Evolutionary conservation across 2,113 vertebrate genomes (phyloP), one percentile per base, ranked within the genome.

Genomic region (Gavia stellata): DNA sequence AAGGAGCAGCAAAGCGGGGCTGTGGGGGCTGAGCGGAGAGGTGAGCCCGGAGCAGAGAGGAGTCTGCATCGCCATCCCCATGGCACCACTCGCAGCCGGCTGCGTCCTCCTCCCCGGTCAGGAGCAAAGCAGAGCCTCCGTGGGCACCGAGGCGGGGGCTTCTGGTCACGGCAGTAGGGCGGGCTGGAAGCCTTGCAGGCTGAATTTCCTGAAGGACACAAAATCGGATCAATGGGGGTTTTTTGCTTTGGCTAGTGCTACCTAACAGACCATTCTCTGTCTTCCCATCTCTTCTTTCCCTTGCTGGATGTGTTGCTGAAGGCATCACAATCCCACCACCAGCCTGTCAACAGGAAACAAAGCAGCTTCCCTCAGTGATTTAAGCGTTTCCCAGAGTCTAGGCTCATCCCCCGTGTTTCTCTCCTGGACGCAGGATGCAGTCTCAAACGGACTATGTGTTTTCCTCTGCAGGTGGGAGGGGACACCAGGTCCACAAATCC

Each of bases 401-500:
- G 75, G 34, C 79, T 66, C 12, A 50, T 49, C 53, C 61, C 21
- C 73, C 6, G 1, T 20, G 33, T 4, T 55, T n/a, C 63, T 40
- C 31, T 23, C 58, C 50, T 0, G 0, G 45, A 17, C 0, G 3
- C 59, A 50, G 84, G 14, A 36, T 49, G 28, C 31, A 3, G 49
- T 44, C 81, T 29, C 74, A 33, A 14, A 34, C 0, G 14, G 40
- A 9, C 17, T 6, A 0, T 88, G 26, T 59, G 17, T 24, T 88
- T 66, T 56, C 36, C 56, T 87, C 85, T 18, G 38, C 91, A 98
- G 96, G 97, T 96, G 99, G 98, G 29, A 98, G 98, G 40, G 98
- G 98, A 75, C 98, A 99, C 90, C 98, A 98, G 92, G 97, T 97
- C 20, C 98, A 99, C 94, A 99, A 99, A 90, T 99, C 99, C 0